These are phyloP conservation scores for Pogoniulus pusillus DNA, from an alignment of 2,797 vertebrate species.

Conservation along the genomic window DNA sequence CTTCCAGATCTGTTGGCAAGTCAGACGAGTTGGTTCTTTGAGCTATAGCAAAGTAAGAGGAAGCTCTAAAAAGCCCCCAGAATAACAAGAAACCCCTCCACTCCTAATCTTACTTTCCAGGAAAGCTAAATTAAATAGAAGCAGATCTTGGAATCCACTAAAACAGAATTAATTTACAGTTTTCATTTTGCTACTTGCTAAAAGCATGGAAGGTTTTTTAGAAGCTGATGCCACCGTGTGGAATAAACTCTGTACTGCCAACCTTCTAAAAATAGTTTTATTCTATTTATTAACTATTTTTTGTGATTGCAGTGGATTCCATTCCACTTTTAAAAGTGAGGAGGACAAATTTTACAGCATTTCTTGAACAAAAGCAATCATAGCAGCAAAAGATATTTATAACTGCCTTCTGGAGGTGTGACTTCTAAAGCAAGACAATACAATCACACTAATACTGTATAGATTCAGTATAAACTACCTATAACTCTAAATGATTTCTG, in stretches of 20 bases:
- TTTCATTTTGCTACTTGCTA: background rate
- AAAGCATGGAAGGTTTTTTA: background rate
- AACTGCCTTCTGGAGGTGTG: background rate
- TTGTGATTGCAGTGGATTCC: background rate
- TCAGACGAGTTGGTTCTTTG: background rate
- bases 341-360: background rate
- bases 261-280: background rate
- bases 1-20: background rate
- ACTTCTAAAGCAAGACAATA: background rate
- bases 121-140: background rate
- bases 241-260: background rate
- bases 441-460: background rate
- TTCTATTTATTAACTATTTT: background rate
- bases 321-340: background rate
- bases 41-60: background rate
- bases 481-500: background rate
- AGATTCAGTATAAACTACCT: background rate
- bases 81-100: background rate
- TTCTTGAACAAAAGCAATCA: background rate
- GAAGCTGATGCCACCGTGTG: slow-evolving; percentile 55
- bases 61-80: background rate
- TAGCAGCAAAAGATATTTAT: background rate
- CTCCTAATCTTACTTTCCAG: background rate
- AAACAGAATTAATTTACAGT: background rate
- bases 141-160: background rate